Conservation (phyloP, 1,140 invertebrate genomes). For the Physella acuta region DNA sequence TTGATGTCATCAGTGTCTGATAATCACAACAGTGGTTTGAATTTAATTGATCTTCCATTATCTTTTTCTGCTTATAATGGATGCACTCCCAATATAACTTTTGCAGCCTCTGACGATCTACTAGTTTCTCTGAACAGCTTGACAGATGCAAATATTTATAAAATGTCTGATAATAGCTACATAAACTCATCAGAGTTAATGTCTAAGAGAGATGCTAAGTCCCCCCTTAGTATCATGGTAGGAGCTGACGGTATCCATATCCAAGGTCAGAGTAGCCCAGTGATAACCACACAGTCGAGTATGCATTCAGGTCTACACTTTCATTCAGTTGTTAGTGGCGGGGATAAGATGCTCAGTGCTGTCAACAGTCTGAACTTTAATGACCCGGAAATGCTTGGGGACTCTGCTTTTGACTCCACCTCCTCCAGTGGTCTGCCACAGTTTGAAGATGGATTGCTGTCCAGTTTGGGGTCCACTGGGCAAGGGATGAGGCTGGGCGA, state of each 20-base stretch:
- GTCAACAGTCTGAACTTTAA: constrained; percentile 50
- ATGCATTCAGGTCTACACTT: constrained; percentile 37
- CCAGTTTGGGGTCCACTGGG: constrained; percentile 41
- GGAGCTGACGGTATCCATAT: constrained; percentile 36
- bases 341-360: constrained; percentile 61
- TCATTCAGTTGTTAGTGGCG: constrained; percentile 41
- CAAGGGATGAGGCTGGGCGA: constrained; percentile 39
- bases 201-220: constrained; percentile 24
- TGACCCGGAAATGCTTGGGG: constrained; percentile 57
- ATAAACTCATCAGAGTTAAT: constrained; percentile 7
- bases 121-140: constrained; percentile 14
- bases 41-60: constrained; percentile 23
- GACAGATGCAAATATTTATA: constrained; percentile 9
- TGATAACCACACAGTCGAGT: constrained; percentile 37
- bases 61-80: constrained; percentile 18
- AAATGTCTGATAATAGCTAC: constrained; percentile 18
- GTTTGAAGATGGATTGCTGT: constrained; percentile 56
- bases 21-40: constrained; percentile 5
- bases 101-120: constrained; percentile 15
- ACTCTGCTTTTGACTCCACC: constrained; percentile 56
- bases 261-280: constrained; percentile 50
- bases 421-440: constrained; percentile 42
- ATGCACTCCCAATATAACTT: constrained; percentile 12
- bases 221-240: constrained; percentile 48
- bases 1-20: constrained; percentile 18